Conservation (phyloP, 2,797 vertebrate genomes). For the Acomys russatus region DNA sequence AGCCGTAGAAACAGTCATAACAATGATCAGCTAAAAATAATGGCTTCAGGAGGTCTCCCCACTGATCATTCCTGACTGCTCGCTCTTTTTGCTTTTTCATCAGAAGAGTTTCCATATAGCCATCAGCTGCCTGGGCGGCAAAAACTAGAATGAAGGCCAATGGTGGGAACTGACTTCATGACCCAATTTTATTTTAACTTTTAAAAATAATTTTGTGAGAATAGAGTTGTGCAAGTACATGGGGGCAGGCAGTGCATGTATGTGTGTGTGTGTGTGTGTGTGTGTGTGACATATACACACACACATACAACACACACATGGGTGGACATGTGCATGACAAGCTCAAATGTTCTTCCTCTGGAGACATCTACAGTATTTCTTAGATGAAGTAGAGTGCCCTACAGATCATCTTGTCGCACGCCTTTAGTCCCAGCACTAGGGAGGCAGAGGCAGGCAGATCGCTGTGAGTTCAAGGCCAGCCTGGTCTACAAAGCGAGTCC, state of each 20-base stretch:
- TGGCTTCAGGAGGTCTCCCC: conserved; percentile 78
- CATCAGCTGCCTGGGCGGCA: conserved; percentile 21
- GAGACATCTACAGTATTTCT: background rate
- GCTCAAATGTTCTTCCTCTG: background rate
- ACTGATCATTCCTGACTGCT: conserved; percentile 73
- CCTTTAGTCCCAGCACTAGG: no score
- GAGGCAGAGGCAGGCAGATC: no score
- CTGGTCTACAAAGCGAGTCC: no score
- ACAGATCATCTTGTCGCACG: background rate
- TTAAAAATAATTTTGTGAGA: background rate
- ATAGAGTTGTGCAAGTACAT: background rate
- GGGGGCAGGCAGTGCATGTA: background rate
- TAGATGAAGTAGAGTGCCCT: background rate
- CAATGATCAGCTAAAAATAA: conserved; percentile 85
- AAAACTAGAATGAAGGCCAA: conserved; percentile 57
- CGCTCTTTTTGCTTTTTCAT: conserved; percentile 65
- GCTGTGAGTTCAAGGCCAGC: no score
- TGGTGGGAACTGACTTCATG: background rate
- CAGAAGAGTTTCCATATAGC: conserved; percentile 41
- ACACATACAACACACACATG: no score
- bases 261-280: no score
- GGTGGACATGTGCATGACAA: background rate
- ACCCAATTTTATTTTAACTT: background rate
- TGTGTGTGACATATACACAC: background rate
- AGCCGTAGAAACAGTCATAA: conserved; percentile 88